Percentiles rank a stretch among this genome's conserved stretches.
Evolutionary conservation across 2,888 invertebrate species (phyloP).

Genomic region (Galeopsomyia nigrocyanea): DNA sequence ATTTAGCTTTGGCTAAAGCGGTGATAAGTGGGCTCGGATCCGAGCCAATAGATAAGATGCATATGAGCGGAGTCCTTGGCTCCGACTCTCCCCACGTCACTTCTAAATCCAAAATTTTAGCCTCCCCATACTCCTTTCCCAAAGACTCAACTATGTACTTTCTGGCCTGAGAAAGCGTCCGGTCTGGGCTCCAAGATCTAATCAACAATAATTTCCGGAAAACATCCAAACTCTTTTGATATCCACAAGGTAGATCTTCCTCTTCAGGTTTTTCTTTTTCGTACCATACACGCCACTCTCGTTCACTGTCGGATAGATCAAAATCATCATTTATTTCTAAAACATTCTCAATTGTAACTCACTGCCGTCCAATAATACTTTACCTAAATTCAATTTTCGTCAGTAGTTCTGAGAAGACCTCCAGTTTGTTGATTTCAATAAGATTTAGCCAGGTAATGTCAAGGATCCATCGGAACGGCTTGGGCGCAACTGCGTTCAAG

Average conservation of each 20-base stretch:
- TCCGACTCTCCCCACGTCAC: constrained; percentile 92
- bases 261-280: constrained; percentile 94
- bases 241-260: constrained; percentile 91
- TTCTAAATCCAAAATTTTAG: constrained; percentile 92
- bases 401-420: constrained; percentile 84
- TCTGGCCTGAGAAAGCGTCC: constrained; percentile 93
- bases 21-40: constrained; percentile 97
- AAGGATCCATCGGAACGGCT: constrained; percentile 94
- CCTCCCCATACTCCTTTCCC: constrained; percentile 90
- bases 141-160: constrained; percentile 92
- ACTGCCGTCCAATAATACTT: neutral
- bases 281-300: constrained; percentile 91
- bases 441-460: constrained; percentile 97
- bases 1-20: constrained; percentile 86
- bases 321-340: neutral
- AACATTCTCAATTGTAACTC: neutral
- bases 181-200: constrained; percentile 95
- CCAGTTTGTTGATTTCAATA: constrained; percentile 90
- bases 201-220: constrained; percentile 89
- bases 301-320: constrained; percentile 75
- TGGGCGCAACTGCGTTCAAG: constrained; percentile 91
- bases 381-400: constrained; percentile 78
- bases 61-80: constrained; percentile 89
- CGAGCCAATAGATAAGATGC: constrained; percentile 94
- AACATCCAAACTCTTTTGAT: constrained; percentile 86